Base-by-base conservation (phyloP, 2,113 vertebrate genomes). In the Cryptomyrus ogoouensis region DNA sequence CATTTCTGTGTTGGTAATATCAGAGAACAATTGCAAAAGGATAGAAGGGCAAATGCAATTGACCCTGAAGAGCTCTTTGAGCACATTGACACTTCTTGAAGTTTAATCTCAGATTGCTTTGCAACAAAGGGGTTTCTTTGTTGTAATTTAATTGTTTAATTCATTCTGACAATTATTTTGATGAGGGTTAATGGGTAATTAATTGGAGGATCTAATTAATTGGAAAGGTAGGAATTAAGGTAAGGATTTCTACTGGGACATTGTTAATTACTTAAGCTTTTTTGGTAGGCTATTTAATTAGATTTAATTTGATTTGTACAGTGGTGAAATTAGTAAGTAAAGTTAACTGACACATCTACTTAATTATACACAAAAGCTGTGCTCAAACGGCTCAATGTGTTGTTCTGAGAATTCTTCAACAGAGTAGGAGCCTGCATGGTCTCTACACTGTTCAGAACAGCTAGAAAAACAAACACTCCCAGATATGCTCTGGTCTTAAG, bases 401-500 rank as follows among this genome's bases (percentile, higher is more conserved):
- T 42, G 42, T 47, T 84, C n/a, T 52, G 85, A n/a, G 85, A 87
- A n/a, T 50, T 53, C n/a, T 31, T 17, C 12, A 87, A 7, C 8
- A 24, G 83, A 84, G 27, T 9, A 52, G 10, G 85, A 42, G 86
- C 92, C 92, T 83, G 89, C 92, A 90, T 88, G 91, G 92, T 92
- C 94, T 94, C 88, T 89, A 92, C 17, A 27, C 85, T 35, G 50
- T 35, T 91, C 92, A 56, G 92, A 94, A 91, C 91, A 86, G 91
- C 90, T 42, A 89, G 88, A 90, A 94, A 92, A 92, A 93, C 94
- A 95, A 95, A 94, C 93, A 91, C 90, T 94, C 90, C 46, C 90
- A 90, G 92, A 92, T 92, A 92, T 8, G 27, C 93, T 94, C 93
- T 91, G 88, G 92, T 94, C 94, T 94, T 94, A 94, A 94, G 93